Conservation (phyloP, 2,888 invertebrate species). For the Periphyllus acericola region DNA sequence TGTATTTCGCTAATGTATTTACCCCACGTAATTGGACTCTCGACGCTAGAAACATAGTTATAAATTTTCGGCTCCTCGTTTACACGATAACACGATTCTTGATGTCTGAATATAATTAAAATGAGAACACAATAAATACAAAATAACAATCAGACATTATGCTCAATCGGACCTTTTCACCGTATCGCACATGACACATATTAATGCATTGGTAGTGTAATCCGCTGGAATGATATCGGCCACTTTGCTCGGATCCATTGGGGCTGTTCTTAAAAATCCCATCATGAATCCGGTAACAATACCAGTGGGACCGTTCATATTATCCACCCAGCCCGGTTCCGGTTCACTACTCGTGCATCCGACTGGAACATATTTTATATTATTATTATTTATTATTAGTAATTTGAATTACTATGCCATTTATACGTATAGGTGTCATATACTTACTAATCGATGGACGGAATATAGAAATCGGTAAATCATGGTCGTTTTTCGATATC, state of each 20-base stretch:
- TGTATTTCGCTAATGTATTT: not conserved
- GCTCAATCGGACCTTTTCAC: not conserved
- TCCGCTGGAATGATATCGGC: not conserved
- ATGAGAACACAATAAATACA: not conserved
- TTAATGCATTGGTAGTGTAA: slow-evolving; percentile 1
- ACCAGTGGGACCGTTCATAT: slow-evolving; percentile 15
- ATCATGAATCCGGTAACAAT: not conserved
- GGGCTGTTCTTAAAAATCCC: not conserved
- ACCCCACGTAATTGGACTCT: not conserved
- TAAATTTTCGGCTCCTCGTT: not conserved
- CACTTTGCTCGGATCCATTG: not conserved
- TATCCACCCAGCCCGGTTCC: not conserved
- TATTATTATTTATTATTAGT: not conserved
- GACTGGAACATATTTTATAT: not conserved
- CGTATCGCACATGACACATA: not conserved
- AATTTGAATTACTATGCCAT: not conserved
- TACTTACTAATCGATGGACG: not conserved
- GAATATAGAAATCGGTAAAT: not conserved
- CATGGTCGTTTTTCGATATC: not conserved
- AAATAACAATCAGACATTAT: too few relatives aligned
- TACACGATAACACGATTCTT: not conserved
- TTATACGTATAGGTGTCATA: not conserved
- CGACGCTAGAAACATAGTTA: not conserved
- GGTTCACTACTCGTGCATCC: not conserved
- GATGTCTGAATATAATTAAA: not conserved